A percentile compares a stretch with the other conserved stretches of the same genome.
phyloP scores from a whole-genome alignment of 2,888 invertebrate genomes.

The Loripinus fragilis region DNA sequence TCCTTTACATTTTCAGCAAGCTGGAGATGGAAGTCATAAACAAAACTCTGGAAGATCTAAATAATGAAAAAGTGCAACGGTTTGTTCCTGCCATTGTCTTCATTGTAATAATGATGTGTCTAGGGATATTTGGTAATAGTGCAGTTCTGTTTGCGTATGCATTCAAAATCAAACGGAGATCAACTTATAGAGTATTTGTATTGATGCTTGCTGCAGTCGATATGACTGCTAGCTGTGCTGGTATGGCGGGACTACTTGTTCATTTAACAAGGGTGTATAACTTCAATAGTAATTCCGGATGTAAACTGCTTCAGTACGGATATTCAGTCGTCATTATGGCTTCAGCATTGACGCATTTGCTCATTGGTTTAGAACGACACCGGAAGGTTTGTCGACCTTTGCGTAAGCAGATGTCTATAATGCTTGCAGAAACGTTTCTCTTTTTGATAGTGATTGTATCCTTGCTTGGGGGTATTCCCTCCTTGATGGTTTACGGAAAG shows the following conservation, averaged over 20 bases:
- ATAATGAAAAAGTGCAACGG: neutral
- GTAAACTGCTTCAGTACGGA: neutral
- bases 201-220: constrained; percentile 5
- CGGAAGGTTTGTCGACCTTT: constrained; percentile 11
- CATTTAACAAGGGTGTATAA: neutral
- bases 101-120: neutral
- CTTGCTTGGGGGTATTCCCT: neutral
- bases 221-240: neutral
- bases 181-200: constrained; percentile 5
- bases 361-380: constrained; percentile 17
- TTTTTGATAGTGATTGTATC: neutral
- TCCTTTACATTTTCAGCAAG: no score
- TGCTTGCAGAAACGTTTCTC: neutral
- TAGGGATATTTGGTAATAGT: constrained; percentile 2
- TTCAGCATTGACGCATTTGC: neutral
- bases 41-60: no score
- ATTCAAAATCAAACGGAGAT: neutral
- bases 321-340: neutral
- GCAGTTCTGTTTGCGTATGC: neutral
- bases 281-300: neutral
- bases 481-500: neutral
- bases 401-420: neutral
- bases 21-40: no score
- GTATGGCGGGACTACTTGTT: constrained; percentile 2
- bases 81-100: neutral